phyloP scores from a whole-genome alignment of 1,140 invertebrate species.

The Drosophila virilis region DNA sequence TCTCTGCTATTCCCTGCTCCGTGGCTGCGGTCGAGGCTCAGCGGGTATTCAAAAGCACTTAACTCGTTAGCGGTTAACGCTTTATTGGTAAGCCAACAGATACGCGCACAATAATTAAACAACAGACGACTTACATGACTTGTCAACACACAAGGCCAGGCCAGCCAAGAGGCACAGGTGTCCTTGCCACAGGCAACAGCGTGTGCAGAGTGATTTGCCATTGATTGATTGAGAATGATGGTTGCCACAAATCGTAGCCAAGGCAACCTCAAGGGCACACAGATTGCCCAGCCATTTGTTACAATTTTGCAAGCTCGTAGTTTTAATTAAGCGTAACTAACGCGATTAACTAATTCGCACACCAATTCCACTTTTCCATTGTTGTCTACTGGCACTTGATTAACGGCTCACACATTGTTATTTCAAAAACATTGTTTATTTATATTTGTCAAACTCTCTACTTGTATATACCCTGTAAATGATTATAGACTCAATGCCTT shows the following conservation, averaged over 20 bases:
- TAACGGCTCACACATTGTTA: slow-evolving; percentile 23
- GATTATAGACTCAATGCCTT: background rate
- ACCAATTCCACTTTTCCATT: slow-evolving; percentile 5
- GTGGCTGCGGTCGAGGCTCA: slow-evolving; percentile 56
- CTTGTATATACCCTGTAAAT: too few relatives aligned
- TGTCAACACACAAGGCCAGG: slow-evolving; percentile 57
- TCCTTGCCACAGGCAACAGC: slow-evolving; percentile 17
- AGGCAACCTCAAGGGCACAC: slow-evolving; percentile 7
- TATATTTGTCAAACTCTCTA: too few relatives aligned
- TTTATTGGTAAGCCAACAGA: slow-evolving; percentile 73
- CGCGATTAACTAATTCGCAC: slow-evolving; percentile 58
- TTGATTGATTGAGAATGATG: slow-evolving; percentile 55
- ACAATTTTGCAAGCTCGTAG: slow-evolving; percentile 43
- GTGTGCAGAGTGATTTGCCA: slow-evolving; percentile 45
- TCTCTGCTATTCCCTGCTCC: slow-evolving; percentile 15
- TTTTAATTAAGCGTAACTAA: slow-evolving; percentile 74
- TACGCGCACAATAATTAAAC: slow-evolving; percentile 75
- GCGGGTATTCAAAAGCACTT: slow-evolving; percentile 71
- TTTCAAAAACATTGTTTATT: too few relatives aligned
- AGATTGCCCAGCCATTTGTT: slow-evolving; percentile 26
- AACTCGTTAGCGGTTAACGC: slow-evolving; percentile 80
- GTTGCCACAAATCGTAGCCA: slow-evolving; percentile 56
- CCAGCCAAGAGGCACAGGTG: slow-evolving; percentile 30
- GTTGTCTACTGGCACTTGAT: slow-evolving; percentile 37
- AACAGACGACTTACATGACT: slow-evolving; percentile 70